Evolutionary conservation across 1,140 invertebrate genomes (phyloP), one percentile per base, ranked within the genome.

Genomic region (Drosophila jambulina): DNA sequence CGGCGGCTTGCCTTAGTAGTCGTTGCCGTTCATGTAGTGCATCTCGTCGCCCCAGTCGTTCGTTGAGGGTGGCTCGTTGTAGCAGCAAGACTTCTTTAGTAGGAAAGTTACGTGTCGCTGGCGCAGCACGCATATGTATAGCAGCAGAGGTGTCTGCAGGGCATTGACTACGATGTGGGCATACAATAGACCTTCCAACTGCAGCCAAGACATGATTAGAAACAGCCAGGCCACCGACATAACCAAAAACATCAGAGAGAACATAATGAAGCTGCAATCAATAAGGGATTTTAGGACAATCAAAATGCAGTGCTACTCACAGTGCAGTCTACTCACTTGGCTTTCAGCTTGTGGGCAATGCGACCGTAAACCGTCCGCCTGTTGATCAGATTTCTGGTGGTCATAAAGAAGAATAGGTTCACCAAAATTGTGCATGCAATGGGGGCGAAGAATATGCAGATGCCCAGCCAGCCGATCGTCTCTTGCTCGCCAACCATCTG

Each of bases 11-110:
- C 10, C 27, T 88, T 45, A 93, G 93, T 94, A 95, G 88, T 95
- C 95, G 64, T 95, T 95, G 25, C 95, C 95, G 91, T 97, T 96
- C 94, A 97, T 97, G 63, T 96, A 96, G 43, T 95, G 96, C 96
- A 97, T 95, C 93, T 97, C 97, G 91, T 97, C 97, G 7, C 96
- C 97, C 96, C 96, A 97, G 81, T 97, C 96, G 3, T 95, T 95
- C 0, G 95, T 94, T 7, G 94, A 92, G 29, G 93, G 93, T 0
- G 96, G 95, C 67, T 95, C 95, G 17, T 94, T 95, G 82, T 95
- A 96, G 82, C 95, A 96, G 92, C 96, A 97, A 46, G 96, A 96
- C 92, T 97, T 97, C 46, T 95, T 94, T 7, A 97, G 92, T 45
- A 97, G 93, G 92, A 96, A 97, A 7, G 94, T 95, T 1, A 97